Base-by-base conservation (phyloP, 2,888 invertebrate genomes). In the Erannis defoliaria region DNA sequence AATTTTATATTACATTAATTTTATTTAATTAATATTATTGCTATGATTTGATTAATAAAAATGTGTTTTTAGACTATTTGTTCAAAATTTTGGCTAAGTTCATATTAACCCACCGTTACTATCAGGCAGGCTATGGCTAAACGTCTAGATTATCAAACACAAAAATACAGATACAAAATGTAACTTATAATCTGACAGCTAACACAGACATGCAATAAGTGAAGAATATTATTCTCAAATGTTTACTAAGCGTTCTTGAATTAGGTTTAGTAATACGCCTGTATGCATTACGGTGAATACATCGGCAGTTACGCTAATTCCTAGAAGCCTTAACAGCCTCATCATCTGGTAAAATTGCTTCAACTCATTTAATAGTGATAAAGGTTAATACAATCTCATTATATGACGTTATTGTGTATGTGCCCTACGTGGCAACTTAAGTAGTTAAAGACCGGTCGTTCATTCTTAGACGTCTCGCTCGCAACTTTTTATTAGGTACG, bases 391-490 rank as follows among this genome's bases (percentile, higher is more conserved):
- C 18, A 50, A 49, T 16, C 19, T 55, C 55, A 56, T 56, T 51
- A 54, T 23, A 51, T 31, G 55, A 55, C 43, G 55, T 49, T 49
- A 50, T 29, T 21, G 48, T 62, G 59, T 33, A 59, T 55, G 56
- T 46, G 63, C 65, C 48, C 62, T 69, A 62, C 62, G 66, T 64
- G 57, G 62, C 26, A 38, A 26, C 33, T 55, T 67, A 68, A 75
- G 75, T 74, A 73, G 71, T 75, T 29, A 29, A 45, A 9, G 45
- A 14, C 10, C 16, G 3, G 29, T 29, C 29, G n/a, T 23, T 5
- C 6, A 21, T 38, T 12, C 1, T 6, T 6, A 29, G 9, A 26
- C 26, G 9, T 43, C 16, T 45, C 9, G 9, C 9, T 14, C 2
- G 14, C 6, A 2, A 2, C 6, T 43, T 40, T 40, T 21, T 8